Conservation (phyloP, 2,888 invertebrate species). For the Drepana falcataria region DNA sequence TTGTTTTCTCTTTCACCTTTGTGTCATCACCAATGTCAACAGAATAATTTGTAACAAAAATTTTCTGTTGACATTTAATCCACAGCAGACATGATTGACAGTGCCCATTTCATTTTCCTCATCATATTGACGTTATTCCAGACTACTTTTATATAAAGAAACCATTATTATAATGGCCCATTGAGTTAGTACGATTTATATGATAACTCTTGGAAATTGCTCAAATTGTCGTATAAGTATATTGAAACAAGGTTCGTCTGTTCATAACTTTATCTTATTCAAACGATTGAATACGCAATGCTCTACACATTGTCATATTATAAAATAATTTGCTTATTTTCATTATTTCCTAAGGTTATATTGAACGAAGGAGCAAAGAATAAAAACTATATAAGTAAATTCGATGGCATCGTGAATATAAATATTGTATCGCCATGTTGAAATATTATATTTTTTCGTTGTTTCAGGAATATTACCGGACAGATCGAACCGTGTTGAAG, state of each 20-base stretch:
- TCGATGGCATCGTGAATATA: too few relatives aligned
- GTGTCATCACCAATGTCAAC: too few relatives aligned
- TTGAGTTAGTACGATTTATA: background rate
- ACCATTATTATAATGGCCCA: background rate
- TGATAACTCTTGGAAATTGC: background rate
- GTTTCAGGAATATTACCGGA: conserved; percentile 67
- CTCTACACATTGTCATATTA: too few relatives aligned
- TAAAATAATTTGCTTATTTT: too few relatives aligned
- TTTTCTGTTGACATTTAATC: too few relatives aligned
- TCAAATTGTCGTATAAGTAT: conserved; percentile 12
- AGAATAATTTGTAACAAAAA: too few relatives aligned
- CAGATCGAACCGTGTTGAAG: conserved; percentile 58
- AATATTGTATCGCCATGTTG: background rate
- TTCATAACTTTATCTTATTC: background rate
- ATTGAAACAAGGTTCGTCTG: conserved; percentile 7
- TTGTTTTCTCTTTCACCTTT: too few relatives aligned
- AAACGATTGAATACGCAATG: too few relatives aligned
- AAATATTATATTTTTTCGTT: conserved; percentile 9
- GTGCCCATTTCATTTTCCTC: too few relatives aligned
- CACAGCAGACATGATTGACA: too few relatives aligned
- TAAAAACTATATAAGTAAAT: background rate
- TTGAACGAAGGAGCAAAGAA: too few relatives aligned
- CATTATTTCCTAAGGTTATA: too few relatives aligned
- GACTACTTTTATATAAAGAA: background rate
- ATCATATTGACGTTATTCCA: background rate